Evolutionary conservation across 2,888 invertebrate genomes (phyloP).

Genomic region (Parnassius orleans): DNA sequence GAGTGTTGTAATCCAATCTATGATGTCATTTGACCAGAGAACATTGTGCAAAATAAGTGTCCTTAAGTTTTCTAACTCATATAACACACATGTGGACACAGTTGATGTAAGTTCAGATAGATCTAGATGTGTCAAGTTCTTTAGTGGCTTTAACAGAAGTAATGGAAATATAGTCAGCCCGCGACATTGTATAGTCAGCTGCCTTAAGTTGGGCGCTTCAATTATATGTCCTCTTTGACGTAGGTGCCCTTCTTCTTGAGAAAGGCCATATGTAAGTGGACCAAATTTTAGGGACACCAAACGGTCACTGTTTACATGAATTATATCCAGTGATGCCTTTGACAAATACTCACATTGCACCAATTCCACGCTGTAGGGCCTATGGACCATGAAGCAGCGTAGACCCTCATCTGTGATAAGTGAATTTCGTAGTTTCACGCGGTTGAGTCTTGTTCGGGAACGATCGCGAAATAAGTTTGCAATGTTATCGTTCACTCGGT

Average conservation of each 20-base stretch:
- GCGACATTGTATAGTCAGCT: slow-evolving; percentile 80
- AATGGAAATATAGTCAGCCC: slow-evolving; percentile 71
- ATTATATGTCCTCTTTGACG: slow-evolving; percentile 77
- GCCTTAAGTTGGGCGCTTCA: slow-evolving; percentile 80
- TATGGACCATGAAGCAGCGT: slow-evolving; percentile 86
- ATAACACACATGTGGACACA: slow-evolving; percentile 84
- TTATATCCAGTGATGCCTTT: slow-evolving; percentile 81
- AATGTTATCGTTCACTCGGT: slow-evolving; percentile 84
- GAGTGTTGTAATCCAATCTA: slow-evolving; percentile 82
- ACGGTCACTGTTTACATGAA: slow-evolving; percentile 86
- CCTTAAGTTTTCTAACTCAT: slow-evolving; percentile 83
- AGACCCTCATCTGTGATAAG: slow-evolving; percentile 87
- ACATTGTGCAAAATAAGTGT: slow-evolving; percentile 92
- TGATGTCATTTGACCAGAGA: slow-evolving; percentile 82
- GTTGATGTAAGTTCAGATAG: slow-evolving; percentile 84
- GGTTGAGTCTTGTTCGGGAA: slow-evolving; percentile 86
- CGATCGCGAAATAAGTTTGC: slow-evolving; percentile 86
- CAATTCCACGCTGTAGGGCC: slow-evolving; percentile 87
- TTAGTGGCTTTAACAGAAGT: slow-evolving; percentile 81
- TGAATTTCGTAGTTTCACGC: slow-evolving; percentile 86
- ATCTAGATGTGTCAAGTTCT: slow-evolving; percentile 85
- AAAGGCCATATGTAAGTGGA: slow-evolving; percentile 82
- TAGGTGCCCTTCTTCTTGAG: slow-evolving; percentile 67
- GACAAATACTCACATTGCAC: slow-evolving; percentile 87
- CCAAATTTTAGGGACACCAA: slow-evolving; percentile 87